Evolutionary conservation across 2,113 vertebrate genomes (phyloP).

Genomic region (Actenoides lindsayi): DNA sequence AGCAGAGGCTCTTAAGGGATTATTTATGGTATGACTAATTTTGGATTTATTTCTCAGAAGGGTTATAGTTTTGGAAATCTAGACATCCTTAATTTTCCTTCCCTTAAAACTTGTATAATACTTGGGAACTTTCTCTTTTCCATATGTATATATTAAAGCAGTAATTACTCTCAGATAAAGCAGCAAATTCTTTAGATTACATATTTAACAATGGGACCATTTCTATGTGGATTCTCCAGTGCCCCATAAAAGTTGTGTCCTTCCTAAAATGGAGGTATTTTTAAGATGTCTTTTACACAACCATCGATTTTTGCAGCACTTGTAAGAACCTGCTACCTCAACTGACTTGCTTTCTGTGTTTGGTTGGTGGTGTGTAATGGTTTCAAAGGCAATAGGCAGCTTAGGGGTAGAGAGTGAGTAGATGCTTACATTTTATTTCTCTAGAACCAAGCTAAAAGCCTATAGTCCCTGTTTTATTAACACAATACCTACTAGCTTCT

Average conservation of each 20-base stretch:
- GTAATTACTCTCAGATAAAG: neutral
- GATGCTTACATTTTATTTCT: neutral
- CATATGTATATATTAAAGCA: neutral
- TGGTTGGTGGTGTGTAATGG: neutral
- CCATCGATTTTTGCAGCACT: neutral
- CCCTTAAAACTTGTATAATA: neutral
- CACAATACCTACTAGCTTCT: neutral
- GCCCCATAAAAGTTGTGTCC: neutral
- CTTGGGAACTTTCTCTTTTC: neutral
- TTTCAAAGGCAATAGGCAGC: neutral
- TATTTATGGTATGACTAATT: neutral
- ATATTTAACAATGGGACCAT: neutral
- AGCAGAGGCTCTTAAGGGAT: neutral
- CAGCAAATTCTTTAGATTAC: neutral
- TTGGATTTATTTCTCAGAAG: neutral
- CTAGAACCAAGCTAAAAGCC: neutral
- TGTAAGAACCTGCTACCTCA: neutral
- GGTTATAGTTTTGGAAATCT: neutral
- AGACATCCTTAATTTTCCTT: neutral
- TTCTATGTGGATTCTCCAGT: neutral
- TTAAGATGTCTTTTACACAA: neutral
- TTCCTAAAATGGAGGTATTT: neutral
- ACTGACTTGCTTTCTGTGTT: fast-evolving
- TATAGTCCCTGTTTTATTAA: neutral
- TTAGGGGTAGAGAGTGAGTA: neutral